Base-by-base conservation (phyloP, 2,797 vertebrate genomes). In the Florisuga fusca region DNA sequence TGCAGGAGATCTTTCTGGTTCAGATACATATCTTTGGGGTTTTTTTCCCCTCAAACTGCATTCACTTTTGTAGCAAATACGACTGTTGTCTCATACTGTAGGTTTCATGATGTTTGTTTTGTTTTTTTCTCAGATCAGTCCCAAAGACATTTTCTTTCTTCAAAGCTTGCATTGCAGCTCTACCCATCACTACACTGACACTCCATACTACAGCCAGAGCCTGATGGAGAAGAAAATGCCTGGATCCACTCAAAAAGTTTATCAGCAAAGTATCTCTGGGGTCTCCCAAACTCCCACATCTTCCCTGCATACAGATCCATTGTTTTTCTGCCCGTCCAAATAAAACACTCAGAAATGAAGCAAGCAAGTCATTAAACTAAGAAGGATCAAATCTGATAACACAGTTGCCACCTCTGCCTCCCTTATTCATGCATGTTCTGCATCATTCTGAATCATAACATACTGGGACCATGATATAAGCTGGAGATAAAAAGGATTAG, bases 1-100 rank as follows among this genome's bases (percentile, higher is more conserved):
- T 74, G 69, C 84, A 93, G 63, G 66, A 89, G 72, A 83, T 74
- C 66, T 82, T 94, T 93, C 68, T 64, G 53, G 59, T 92, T 93
- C 69, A 91, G 78, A 89, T 20, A 29, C 38, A 41, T 14, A 38
- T 38, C 13, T 41, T 41, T 41, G 38, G 38, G 38, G 5, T 41
- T 41, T 14, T 41, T 41, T 59, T 64, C 51, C 45, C 0, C 20
- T 83, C 86, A 51, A 83, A 87, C 46, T 41, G 19, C 78, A 64
- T 48, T 75, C 72, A 72, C 41, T 83, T 95, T 74, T 77, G 43
- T 55, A 75, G 61, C 15, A 95, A 89, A 78, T 45, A 72, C 7
- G 34, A 91, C 0, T 0, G 46, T 18, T 80, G 50, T 80, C 61
- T 91, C 41, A 51, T 53, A 55, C 17, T 69, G 59, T 11, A 58